Evolutionary conservation across 2,888 invertebrate genomes (phyloP), one percentile per base, ranked within the genome.

Genomic region (Acanthosepion esculentum): DNA sequence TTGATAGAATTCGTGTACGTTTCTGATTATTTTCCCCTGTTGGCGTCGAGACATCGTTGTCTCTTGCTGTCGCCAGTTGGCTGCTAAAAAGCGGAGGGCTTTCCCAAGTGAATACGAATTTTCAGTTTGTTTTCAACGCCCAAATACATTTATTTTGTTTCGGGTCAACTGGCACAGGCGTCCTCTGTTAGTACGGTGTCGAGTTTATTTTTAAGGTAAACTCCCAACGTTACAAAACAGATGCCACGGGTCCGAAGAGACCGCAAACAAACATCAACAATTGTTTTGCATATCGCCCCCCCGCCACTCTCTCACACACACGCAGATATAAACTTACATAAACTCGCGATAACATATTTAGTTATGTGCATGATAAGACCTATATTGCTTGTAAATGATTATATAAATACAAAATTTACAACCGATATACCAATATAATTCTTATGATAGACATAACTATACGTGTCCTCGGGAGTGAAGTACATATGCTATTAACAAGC

Each of bases 11-110:
- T 33, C 2, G 4, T n/a, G n/a, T 5, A 15, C 15, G 78, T 78
- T 78, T 78, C 15, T 78, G 78, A 0, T 18, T 2, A 78, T n/a
- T n/a, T 78, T 15, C 78, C 78, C 78, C n/a, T 78, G 78, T n/a
- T 12, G 78, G 78, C 78, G 33, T 78, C 78, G 78, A 78, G n/a
- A 78, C 78, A 78, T 78, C 33, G 18, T 78, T 78, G 78, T 78
- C 33, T 78, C n/a, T 78, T n/a, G 15, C 78, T 78, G 78, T 78
- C 78, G 78, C 78, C 78, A 78, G 78, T 78, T n/a, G 78, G 78
- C n/a, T 78, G 78, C 78, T 78, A 78, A 78, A 78, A 78, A 78
- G 78, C 78, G 78, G 78, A 78, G 78, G 78, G n/a, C 78, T 78
- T 78, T n/a, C 78, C 78, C 78, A 78, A 78, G 78, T n/a, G 78